These are phyloP conservation scores for Scaptomyza pallida DNA, from an alignment of 1,140 invertebrate species.

Conservation along the genomic window DNA sequence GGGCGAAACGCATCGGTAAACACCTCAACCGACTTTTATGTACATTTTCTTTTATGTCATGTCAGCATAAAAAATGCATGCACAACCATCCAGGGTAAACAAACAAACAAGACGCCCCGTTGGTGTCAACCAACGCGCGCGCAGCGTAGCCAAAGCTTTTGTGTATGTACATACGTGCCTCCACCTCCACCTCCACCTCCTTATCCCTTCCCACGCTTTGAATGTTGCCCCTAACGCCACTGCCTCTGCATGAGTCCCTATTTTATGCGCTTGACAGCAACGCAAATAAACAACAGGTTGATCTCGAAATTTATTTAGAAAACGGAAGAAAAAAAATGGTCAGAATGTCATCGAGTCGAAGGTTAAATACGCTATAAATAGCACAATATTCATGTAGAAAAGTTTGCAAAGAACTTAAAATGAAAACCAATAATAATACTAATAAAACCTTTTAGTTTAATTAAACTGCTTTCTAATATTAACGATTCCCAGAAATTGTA, in stretches of 20 bases:
- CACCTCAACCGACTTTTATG: constrained; percentile 75
- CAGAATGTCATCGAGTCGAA: neutral
- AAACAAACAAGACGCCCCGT: constrained; percentile 65
- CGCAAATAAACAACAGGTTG: constrained; percentile 63
- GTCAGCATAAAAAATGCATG: constrained; percentile 77
- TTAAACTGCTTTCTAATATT: too few species aligned
- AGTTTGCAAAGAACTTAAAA: too few species aligned
- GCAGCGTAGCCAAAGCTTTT: constrained; percentile 20
- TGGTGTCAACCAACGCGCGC: constrained; percentile 47
- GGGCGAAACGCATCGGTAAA: constrained; percentile 72
- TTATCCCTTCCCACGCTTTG: neutral
- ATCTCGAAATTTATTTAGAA: constrained; percentile 58
- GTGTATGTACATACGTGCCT: constrained; percentile 20
- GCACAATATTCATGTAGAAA: neutral
- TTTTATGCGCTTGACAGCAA: constrained; percentile 44
- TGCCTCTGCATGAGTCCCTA: neutral
- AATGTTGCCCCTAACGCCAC: too few species aligned
- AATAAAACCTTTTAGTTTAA: neutral
- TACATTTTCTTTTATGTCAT: constrained; percentile 74
- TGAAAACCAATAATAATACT: neutral
- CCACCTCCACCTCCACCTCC: neutral
- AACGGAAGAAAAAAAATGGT: constrained; percentile 15
- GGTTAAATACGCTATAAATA: constrained; percentile 10
- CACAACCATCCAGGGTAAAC: constrained; percentile 59
- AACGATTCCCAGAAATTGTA: too few species aligned